Evolutionary conservation across 2,113 vertebrate species (phyloP), one percentile per base, ranked within the genome.

Genomic region (Lepidothrix coronata): DNA sequence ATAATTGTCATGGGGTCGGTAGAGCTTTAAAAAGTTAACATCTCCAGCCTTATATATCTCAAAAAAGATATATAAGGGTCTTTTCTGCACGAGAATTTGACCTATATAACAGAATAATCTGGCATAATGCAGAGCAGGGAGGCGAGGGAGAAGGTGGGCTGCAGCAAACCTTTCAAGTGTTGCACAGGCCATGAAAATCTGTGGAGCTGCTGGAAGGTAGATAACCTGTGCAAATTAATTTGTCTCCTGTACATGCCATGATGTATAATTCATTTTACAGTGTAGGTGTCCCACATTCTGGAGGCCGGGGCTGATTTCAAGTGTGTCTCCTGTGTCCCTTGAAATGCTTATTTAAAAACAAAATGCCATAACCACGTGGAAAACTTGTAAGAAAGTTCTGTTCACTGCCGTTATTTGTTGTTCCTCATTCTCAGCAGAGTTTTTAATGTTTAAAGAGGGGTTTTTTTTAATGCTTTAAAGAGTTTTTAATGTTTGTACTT

Each of bases 201-300:
- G 49, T 41, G 90, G 65, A 91, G 85, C 85, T 91, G 68, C 91
- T 78, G 70, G 72, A 52, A 91, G 68, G 75, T 8, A 91, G 95
- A 88, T 88, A 92, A 91, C 93, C 75, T 71, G 72, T 81, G 85
- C 83, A 86, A 86, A 93, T 91, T 48, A 88, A 75, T 96, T 93
- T 88, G 65, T 75, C 88, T 84, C 19, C 83, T 84, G 5, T 65
- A 14, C 48, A 9, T 78, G 58, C n/a, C 48, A 15, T 14, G 58
- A 48, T 72, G 65, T 58, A 33, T 27, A 86, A 92, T 88, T 94
- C 62, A 63, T 91, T 92, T 78, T 63, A 23, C 9, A 6, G 7
- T 49, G 35, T 18, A 17, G 43, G 22, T 63, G 79, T 43, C 90
- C 90, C 90, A 84, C 48, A 55, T 88, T 71, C 51, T 61, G 48